A percentile compares a stretch with the other conserved stretches of the same genome.
These are phyloP conservation scores for Cochlearius cochlearius DNA, from an alignment of 2,113 vertebrate genomes.

Conservation along the genomic window DNA sequence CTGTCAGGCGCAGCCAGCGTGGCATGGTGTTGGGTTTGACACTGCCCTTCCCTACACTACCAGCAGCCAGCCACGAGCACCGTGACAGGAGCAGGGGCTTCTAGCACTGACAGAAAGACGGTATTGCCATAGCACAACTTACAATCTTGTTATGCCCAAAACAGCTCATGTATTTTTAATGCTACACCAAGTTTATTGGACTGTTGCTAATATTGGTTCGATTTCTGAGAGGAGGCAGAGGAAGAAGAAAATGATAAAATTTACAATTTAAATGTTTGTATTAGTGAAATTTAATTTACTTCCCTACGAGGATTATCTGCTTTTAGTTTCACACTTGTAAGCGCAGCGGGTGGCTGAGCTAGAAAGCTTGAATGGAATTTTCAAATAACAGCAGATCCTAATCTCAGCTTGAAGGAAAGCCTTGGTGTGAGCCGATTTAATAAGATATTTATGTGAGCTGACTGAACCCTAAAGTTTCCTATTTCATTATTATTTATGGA, in stretches of 20 bases:
- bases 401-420: conserved; percentile 3
- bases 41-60: not conserved
- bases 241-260: not conserved
- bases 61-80: not conserved
- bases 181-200: not conserved
- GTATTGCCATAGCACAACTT: not conserved
- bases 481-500: not conserved
- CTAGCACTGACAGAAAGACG: not conserved
- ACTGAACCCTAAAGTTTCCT: not conserved
- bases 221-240: not conserved
- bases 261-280: not conserved
- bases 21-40: not conserved
- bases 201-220: not conserved
- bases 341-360: not conserved
- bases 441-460: not conserved
- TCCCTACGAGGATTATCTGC: not conserved
- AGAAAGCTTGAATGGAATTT: conserved; percentile 12
- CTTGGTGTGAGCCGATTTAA: not conserved
- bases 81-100: not conserved
- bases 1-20: not conserved
- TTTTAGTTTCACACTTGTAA: not conserved
- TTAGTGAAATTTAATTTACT: conserved; percentile 7
- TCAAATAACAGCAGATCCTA: not conserved
- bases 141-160: not conserved
- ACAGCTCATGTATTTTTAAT: not conserved